phyloP scores from a whole-genome alignment of 2,888 invertebrate species.

The Nebria salina region DNA sequence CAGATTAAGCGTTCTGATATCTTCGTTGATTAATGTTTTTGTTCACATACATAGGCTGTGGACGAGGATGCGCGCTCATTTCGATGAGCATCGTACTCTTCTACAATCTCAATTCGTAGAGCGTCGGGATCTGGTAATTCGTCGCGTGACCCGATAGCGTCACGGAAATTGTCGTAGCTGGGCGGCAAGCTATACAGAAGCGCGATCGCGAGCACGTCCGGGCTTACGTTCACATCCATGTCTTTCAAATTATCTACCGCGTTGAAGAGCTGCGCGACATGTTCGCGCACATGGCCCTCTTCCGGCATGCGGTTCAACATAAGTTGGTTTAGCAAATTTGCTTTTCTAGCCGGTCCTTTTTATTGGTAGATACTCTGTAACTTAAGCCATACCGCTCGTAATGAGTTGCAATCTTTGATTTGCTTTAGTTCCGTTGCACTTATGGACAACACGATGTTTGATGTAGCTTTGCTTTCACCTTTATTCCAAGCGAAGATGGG shows the following conservation, averaged over 20 bases:
- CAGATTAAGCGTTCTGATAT: conserved; percentile 10
- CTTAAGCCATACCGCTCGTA: no score
- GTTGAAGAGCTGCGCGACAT: conserved; percentile 54
- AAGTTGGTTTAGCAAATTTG: conserved; percentile 55
- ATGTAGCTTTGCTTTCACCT: not conserved
- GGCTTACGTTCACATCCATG: conserved; percentile 51
- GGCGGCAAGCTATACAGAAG: conserved; percentile 54
- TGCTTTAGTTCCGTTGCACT: conserved; percentile 51
- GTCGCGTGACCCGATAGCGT: conserved; percentile 56
- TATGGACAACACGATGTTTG: not conserved
- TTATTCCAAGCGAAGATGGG: not conserved
- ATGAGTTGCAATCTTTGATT: conserved; percentile 50
- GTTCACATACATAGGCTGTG: conserved; percentile 23
- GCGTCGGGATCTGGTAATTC: conserved; percentile 51
- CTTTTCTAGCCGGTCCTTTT: conserved; percentile 55
- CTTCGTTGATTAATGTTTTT: not conserved
- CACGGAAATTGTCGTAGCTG: conserved; percentile 54
- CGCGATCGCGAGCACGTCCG: conserved; percentile 51
- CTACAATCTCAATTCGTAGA: conserved; percentile 52
- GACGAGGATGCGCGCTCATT: conserved; percentile 8
- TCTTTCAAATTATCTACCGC: conserved; percentile 48
- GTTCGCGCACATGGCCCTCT: conserved; percentile 52
- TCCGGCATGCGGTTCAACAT: conserved; percentile 54
- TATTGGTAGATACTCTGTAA: conserved; percentile 54
- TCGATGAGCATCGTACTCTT: conserved; percentile 50